Evolutionary conservation across 2,888 invertebrate species (phyloP).

Genomic region (Nineta flava): DNA sequence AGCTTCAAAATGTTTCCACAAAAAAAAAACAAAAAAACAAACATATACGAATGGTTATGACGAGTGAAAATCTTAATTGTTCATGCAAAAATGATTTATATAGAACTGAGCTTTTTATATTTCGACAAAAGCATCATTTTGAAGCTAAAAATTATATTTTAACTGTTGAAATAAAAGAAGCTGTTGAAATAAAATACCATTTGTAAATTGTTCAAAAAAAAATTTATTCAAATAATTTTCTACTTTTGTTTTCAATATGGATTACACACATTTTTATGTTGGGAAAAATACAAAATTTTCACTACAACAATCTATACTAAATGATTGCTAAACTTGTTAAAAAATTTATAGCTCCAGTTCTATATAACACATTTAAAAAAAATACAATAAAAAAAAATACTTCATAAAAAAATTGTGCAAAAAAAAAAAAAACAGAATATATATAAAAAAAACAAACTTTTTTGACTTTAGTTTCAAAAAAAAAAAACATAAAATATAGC

Average conservation of each 20-base stretch:
- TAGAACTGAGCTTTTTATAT: constrained; percentile 1
- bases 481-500: background rate
- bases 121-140: background rate
- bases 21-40: background rate
- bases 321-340: too few relatives aligned
- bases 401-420: background rate
- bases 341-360: constrained; percentile 1
- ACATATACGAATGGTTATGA: background rate
- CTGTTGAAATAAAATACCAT: too few relatives aligned
- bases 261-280: too few relatives aligned
- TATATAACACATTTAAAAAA: constrained; percentile 12
- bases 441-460: too few relatives aligned
- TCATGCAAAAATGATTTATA: constrained; percentile 1
- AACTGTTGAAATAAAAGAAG: too few relatives aligned
- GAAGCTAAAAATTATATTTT: background rate
- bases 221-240: too few relatives aligned
- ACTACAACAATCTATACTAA: too few relatives aligned
- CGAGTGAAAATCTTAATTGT: too few relatives aligned
- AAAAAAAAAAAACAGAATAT: background rate
- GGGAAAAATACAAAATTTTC: too few relatives aligned
- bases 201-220: too few relatives aligned
- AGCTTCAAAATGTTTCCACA: constrained; percentile 2
- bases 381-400: background rate
- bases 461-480: background rate
- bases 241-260: too few relatives aligned